Base-by-base conservation (phyloP, 1,140 invertebrate genomes). In the Battus philenor region DNA sequence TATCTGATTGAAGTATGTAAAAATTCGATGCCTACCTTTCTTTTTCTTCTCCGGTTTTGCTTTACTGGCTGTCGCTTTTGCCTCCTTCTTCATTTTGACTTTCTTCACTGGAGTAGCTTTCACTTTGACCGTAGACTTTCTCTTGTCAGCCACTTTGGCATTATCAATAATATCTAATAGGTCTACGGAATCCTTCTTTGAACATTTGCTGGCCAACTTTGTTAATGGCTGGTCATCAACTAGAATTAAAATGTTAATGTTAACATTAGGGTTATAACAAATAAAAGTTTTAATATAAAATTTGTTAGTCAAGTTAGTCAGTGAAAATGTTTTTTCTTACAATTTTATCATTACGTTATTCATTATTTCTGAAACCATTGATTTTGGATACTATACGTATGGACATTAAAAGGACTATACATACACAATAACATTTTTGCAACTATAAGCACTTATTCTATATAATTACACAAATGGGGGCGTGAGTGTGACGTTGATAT, bases 151-250 rank as follows among this genome's bases (percentile, higher is more conserved):
- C 0, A 50, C 24, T 33, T 77, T 78, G 0, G 68, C 55, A 26
- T 71, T 77, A 41, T 80, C 76, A 1, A 80, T 26, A 5, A 81
- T 34, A 13, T 80, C 76, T 1, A 69, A 31, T 1, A 75, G 7
- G 44, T 84, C 73, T 1, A 74, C 64, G 0, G 62, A 47, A 16
- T 84, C 78, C 47, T 77, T 79, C 52, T 82, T 84, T 13, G 80
- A 76, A 24, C 67, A 50, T 63, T 70, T 80, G 16, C 50, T 73
- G 0, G 78, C 80, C 12, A 82, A 47, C 30, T 59, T 70, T n/a
- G 67, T 80, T 15, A 84, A 49, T 0, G 78, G 78, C 39, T 80
- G 58, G 41, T 84, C 68, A 33, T 82, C 77, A 10, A 80, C 80
- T 84, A 50, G 0, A 66, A 71, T 5, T 13, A 20, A 50, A 5